Percentiles rank a stretch among this genome's conserved stretches.
phyloP scores from a whole-genome alignment of 2,888 invertebrate species.

The Pherbina coryleti region DNA sequence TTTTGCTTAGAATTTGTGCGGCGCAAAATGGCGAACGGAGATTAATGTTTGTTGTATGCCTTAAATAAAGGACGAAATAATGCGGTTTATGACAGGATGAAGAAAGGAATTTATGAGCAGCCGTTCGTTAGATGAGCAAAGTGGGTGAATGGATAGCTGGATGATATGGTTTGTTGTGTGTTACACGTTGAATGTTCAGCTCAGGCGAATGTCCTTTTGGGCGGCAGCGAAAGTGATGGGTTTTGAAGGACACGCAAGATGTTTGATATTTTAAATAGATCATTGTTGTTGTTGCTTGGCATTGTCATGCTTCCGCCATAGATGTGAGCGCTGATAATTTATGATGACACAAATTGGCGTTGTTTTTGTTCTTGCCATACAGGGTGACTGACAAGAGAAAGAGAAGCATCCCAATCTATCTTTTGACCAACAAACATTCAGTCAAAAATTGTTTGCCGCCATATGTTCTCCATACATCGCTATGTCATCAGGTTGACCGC shows the following conservation, averaged over 20 bases:
- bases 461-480: background rate
- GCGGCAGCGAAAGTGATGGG: background rate
- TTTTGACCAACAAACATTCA: background rate
- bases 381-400: background rate
- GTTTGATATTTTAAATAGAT: background rate
- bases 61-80: conserved; percentile 52
- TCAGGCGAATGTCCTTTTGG: background rate
- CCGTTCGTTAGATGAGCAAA: background rate
- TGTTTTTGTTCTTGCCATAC: background rate
- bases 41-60: conserved; percentile 61
- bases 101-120: conserved; percentile 12
- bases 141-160: background rate
- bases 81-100: conserved; percentile 18
- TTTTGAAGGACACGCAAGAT: background rate
- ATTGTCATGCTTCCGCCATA: background rate
- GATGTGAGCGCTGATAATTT: background rate
- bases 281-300: background rate
- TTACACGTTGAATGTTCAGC: background rate
- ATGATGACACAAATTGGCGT: conserved; percentile 24
- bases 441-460: background rate
- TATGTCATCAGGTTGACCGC: background rate
- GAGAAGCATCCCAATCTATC: too few species aligned
- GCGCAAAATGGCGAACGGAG: conserved; percentile 64
- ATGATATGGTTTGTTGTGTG: background rate
- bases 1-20: conserved; percentile 33